Base-by-base conservation (phyloP, 2,113 vertebrate species). In the Lepidothrix coronata region DNA sequence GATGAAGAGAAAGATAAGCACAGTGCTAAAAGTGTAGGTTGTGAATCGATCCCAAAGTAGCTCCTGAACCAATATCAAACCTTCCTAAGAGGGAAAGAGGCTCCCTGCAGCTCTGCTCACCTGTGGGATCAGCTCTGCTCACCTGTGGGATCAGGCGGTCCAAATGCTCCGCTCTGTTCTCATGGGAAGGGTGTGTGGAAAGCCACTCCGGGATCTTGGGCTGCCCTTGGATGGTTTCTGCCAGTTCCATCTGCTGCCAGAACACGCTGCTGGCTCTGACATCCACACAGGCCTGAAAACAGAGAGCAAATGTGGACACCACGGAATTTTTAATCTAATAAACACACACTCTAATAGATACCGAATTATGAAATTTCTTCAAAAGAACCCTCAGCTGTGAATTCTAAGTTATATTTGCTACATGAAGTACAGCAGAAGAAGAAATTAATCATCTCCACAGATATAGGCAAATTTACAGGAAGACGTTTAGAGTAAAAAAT, bases 161-260 rank as follows among this genome's bases (percentile, higher is more conserved):
- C 93, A 99, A 93, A 79, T 98, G 97, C 61, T 98, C 97, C 31
- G 97, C 97, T 86, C 99, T 98, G 89, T 98, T 99, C 55, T 96
- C 99, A 87, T 99, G 99, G 12, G 99, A 99, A 10, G 99, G 99
- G 88, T 99, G 99, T 14, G 99, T 99, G 85, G 99, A 99, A 52
- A 99, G 97, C 99, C 99, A 99, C 95, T 99, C 98, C 0, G 99
- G 99, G 39, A 98, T 7, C 74, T 74, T 97, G 35, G 96, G 97
- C 41, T 98, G 97, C 28, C 98, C 98, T 7, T 72, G 93, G 41
- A 99, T 88, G 67, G 59, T 92, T 37, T 99, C 98, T 72, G 82
- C 87, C 65, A 99, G 63, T 68, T 99, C 98, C 98, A 99, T 98
- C 94, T 99, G 98, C 94, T 99, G 98, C 99, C 99, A 99, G 96